phyloP scores from a whole-genome alignment of 2,888 invertebrate genomes.

The Brachynemurus nebulosus region DNA sequence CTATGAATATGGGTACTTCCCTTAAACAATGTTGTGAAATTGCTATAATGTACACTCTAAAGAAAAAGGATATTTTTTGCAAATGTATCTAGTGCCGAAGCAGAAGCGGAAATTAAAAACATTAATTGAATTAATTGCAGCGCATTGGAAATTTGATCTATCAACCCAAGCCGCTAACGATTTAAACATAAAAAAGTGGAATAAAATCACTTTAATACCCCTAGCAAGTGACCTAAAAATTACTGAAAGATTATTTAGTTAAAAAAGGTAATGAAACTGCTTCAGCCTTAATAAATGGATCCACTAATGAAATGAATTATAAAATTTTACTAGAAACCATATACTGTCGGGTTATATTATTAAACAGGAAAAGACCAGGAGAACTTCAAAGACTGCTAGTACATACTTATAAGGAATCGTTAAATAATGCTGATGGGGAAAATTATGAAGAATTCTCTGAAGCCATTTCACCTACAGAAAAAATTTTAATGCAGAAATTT shows the following conservation, averaged over 20 bases:
- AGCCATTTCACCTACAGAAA: constrained; percentile 17
- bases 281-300: too few species aligned
- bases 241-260: too few species aligned
- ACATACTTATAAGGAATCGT: constrained; percentile 12
- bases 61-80: constrained; percentile 4
- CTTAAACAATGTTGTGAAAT: constrained; percentile 12
- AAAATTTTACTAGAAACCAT: constrained; percentile 16
- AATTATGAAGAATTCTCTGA: constrained; percentile 19
- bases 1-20: constrained; percentile 9
- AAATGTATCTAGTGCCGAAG: not conserved
- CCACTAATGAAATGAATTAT: too few species aligned
- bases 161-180: too few species aligned
- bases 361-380: constrained; percentile 20
- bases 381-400: constrained; percentile 18
- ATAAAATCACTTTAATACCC: too few species aligned
- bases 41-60: constrained; percentile 6
- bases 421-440: constrained; percentile 5
- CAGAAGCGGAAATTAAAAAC: constrained; percentile 8
- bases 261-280: too few species aligned
- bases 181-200: too few species aligned
- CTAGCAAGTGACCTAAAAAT: too few species aligned
- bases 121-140: too few species aligned
- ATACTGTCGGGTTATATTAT: constrained; percentile 18
- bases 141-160: too few species aligned
- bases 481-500: constrained; percentile 19